Conservation (phyloP, 1,140 invertebrate genomes). For the Leptopilina clavipes region DNA sequence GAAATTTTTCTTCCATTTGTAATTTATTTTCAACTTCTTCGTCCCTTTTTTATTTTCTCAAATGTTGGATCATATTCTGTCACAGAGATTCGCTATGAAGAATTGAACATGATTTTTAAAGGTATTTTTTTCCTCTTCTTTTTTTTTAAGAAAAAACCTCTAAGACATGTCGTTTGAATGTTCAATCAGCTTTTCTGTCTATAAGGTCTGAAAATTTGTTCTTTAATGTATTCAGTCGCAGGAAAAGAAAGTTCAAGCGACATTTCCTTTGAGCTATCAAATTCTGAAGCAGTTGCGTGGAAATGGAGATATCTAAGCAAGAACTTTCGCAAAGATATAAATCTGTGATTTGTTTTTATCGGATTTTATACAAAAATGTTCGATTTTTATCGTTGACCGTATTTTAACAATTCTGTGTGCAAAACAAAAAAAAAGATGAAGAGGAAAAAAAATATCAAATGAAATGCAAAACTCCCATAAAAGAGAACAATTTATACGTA, state of each 20-base stretch:
- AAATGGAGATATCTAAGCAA: neutral
- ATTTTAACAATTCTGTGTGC: neutral
- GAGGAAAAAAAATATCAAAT: too few relatives aligned
- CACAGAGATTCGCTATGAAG: neutral
- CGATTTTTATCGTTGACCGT: neutral
- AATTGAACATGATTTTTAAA: neutral
- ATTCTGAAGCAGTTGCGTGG: conserved; percentile 1
- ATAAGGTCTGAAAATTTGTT: neutral
- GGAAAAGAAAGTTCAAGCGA: conserved; percentile 2
- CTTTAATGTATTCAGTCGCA: conserved; percentile 16
- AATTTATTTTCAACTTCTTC: too few relatives aligned
- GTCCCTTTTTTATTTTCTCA: too few relatives aligned
- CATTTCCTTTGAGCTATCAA: conserved; percentile 19
- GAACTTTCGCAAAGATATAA: neutral
- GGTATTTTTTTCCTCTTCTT: neutral
- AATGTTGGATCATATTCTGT: neutral
- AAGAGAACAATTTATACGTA: neutral
- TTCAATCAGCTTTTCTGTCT: neutral
- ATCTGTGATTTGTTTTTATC: conserved; percentile 17
- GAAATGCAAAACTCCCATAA: neutral
- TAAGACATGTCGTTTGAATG: neutral
- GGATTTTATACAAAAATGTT: neutral
- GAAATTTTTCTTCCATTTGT: too few relatives aligned
- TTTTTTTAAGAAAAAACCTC: neutral
- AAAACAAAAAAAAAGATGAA: neutral